phyloP scores from a whole-genome alignment of 2,797 vertebrate species.

The Sardinella longiceps region DNA sequence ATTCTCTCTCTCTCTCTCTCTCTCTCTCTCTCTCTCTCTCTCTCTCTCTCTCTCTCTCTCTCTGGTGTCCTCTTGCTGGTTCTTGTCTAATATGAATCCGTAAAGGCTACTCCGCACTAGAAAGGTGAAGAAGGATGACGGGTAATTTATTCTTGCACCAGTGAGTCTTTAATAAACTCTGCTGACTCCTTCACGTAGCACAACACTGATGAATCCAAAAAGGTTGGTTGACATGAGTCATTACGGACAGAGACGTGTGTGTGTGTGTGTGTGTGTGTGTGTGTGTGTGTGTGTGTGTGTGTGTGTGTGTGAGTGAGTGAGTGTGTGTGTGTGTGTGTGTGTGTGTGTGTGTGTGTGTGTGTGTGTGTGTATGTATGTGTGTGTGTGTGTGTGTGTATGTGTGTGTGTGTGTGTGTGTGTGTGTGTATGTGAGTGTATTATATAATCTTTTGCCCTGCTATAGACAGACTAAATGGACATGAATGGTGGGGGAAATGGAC shows the following conservation, averaged over 20 bases:
- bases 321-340: too few species aligned
- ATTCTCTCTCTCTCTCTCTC: too few species aligned
- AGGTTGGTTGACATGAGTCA: not conserved
- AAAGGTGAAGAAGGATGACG: not conserved
- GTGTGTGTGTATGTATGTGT: too few species aligned
- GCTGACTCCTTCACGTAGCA: not conserved
- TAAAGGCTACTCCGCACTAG: not conserved
- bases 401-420: too few species aligned
- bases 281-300: too few species aligned
- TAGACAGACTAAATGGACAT: not conserved
- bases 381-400: too few species aligned
- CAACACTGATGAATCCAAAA: not conserved
- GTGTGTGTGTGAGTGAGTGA: too few species aligned
- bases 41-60: too few species aligned
- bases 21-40: too few species aligned
- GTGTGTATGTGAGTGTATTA: not conserved
- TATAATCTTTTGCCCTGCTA: not conserved
- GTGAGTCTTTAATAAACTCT: not conserved
- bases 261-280: not conserved
- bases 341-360: too few species aligned
- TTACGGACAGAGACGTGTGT: not conserved
- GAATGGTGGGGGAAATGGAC: not conserved
- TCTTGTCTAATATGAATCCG: not conserved
- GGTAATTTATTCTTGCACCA: not conserved
- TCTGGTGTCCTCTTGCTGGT: too few species aligned